Conservation (phyloP, 2,113 vertebrate genomes). For the Balaenoptera acutorostrata region DNA sequence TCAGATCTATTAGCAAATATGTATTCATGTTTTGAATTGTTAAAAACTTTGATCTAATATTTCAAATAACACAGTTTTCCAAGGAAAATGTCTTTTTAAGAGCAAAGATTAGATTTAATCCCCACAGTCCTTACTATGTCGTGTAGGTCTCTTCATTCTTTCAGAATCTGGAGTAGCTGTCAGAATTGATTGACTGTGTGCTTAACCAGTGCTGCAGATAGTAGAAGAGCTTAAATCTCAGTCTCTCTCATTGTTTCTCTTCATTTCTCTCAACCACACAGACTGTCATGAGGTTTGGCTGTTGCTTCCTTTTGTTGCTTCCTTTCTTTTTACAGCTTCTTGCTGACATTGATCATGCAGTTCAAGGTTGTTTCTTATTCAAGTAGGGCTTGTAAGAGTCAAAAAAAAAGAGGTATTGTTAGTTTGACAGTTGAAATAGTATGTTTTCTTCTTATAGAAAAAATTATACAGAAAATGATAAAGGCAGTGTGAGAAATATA, state of each 20-base stretch:
- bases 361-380: neutral
- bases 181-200: neutral
- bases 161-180: neutral
- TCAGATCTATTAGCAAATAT: neutral
- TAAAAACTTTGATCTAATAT: neutral
- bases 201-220: neutral
- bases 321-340: neutral
- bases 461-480: neutral
- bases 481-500: neutral
- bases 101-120: conserved; percentile 1
- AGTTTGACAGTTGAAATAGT: neutral
- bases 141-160: neutral
- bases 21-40: neutral
- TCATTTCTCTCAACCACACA: neutral
- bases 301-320: neutral
- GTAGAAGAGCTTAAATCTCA: neutral
- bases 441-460: neutral
- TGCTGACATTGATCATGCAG: neutral
- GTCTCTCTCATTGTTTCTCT: neutral
- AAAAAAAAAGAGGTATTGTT: neutral
- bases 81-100: neutral
- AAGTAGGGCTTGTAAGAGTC: neutral
- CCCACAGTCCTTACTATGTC: neutral
- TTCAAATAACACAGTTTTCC: neutral
- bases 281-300: neutral